Base-by-base conservation (phyloP, 1,140 invertebrate genomes). In the Ladona fulva region DNA sequence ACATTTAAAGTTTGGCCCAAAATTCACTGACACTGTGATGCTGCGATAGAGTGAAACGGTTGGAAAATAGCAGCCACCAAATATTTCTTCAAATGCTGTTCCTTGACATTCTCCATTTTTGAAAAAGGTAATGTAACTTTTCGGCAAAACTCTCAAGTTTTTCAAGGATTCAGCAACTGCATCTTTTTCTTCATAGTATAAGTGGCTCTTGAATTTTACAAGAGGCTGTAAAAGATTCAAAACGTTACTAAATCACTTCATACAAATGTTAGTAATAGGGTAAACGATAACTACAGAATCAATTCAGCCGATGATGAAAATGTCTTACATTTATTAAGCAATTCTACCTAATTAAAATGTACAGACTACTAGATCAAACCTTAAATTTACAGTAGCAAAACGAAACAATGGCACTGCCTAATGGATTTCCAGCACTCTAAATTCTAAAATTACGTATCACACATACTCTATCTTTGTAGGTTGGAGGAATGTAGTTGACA, bases 171-270 rank as follows among this genome's bases (percentile, higher is more conserved):
- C 93, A 75, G 91, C 89, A 19, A 97, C 91, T 83, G 96, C 92
- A 86, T 99, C 97, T 85, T 99, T 98, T 82, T 99, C 97, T 88
- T 99, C 97, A 83, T 97, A 99, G 86, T 99, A 99, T 0, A 98
- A 87, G 86, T 98, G 96, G 82, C 95, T 97, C 87, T 99, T 99
- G 85, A 98, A 98, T 87, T 98, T 98, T 0, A 99, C 95, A 76
- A 99, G 86, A 0, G 97, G 96, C 94, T 97, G 29, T 37, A 37
- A 37, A 37, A 37, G 29, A 37, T 37, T 37, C 8, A 8, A 1
- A 37, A 37, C 8, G 1, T 37, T 8, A n/a, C 8, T 37, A 5
- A 37, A 37, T 37, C 3, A 1, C 29, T 37, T 37, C 29, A 22
- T 29, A 80, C 66, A 76, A 76, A 73, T 42, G 59, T 79, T 74